These are phyloP conservation scores for Nephotettix cincticeps DNA, from an alignment of 1,140 invertebrate species.

Conservation along the genomic window DNA sequence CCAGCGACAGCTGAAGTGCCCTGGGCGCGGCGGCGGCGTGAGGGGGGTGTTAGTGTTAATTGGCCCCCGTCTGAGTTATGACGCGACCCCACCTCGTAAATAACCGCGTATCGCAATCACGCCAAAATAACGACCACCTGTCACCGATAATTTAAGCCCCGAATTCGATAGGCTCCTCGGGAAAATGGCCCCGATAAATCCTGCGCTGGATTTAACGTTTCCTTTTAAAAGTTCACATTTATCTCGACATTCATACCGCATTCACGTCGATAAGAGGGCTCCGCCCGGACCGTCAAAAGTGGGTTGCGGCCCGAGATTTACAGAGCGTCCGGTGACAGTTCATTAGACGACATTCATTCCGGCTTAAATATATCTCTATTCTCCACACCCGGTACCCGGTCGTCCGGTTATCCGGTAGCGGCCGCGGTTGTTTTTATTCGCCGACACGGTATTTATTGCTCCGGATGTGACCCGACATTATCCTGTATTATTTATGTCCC, in stretches of 20 bases:
- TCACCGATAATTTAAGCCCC: neutral
- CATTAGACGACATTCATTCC: neutral
- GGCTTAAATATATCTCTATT: neutral
- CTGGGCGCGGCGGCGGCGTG: too few relatives aligned
- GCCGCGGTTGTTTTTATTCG: neutral
- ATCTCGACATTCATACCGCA: conserved; percentile 5
- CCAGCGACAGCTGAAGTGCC: too few relatives aligned
- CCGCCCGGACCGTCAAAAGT: neutral
- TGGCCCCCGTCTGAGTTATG: neutral
- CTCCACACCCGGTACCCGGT: neutral
- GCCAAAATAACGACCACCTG: conserved; percentile 1
- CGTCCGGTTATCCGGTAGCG: neutral
- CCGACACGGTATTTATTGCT: conserved; percentile 11
- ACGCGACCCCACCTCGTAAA: conserved; percentile 1
- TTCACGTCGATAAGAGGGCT: neutral
- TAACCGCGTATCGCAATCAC: neutral
- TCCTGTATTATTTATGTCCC: conserved; percentile 11
- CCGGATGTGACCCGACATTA: conserved; percentile 1
- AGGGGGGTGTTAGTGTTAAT: too few relatives aligned
- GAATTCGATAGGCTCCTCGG: conserved; percentile 9
- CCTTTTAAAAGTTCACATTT: neutral
- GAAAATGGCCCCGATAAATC: conserved; percentile 6
- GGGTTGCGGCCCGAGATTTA: neutral
- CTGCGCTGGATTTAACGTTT: neutral
- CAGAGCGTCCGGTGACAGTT: neutral